Conservation (phyloP, 2,888 invertebrate species). For the Archips xylosteana region DNA sequence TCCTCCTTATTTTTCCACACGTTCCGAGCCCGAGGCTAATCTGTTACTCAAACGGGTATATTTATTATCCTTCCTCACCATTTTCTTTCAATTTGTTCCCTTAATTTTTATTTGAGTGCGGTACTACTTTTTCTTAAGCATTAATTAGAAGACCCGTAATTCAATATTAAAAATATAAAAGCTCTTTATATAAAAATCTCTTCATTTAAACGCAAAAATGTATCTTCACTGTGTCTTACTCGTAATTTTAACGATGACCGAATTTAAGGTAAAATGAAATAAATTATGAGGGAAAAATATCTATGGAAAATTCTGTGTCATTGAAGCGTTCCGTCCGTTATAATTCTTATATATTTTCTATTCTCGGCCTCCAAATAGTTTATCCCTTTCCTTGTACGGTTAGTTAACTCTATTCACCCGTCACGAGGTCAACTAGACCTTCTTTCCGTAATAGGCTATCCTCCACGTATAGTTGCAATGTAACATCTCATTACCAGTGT, state of each 20-base stretch:
- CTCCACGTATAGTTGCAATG: slow-evolving; percentile 61
- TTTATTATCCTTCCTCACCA: slow-evolving; percentile 44
- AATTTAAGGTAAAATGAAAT: background rate
- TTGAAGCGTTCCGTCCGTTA: background rate
- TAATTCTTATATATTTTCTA: slow-evolving; percentile 19
- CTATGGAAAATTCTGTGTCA: background rate
- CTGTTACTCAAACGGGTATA: slow-evolving; percentile 44
- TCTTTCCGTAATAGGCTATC: slow-evolving; percentile 38
- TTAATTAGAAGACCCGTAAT: slow-evolving; percentile 13
- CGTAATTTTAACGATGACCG: background rate
- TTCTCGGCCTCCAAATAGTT: slow-evolving; percentile 8
- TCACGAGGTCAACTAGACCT: slow-evolving; percentile 41
- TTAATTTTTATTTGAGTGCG: slow-evolving; percentile 27
- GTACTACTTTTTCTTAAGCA: slow-evolving; percentile 16
- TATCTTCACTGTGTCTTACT: background rate
- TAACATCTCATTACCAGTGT: slow-evolving; percentile 77
- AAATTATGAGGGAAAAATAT: background rate
- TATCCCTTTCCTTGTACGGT: slow-evolving; percentile 36
- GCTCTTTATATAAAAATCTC: background rate
- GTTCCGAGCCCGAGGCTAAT: slow-evolving; percentile 51
- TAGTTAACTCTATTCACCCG: slow-evolving; percentile 34
- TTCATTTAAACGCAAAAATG: background rate
- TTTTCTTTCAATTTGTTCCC: slow-evolving; percentile 33
- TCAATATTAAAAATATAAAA: background rate
- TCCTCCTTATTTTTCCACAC: slow-evolving; percentile 51